phyloP scores from a whole-genome alignment of 2,888 invertebrate genomes.

The Epinotia brunnichana region DNA sequence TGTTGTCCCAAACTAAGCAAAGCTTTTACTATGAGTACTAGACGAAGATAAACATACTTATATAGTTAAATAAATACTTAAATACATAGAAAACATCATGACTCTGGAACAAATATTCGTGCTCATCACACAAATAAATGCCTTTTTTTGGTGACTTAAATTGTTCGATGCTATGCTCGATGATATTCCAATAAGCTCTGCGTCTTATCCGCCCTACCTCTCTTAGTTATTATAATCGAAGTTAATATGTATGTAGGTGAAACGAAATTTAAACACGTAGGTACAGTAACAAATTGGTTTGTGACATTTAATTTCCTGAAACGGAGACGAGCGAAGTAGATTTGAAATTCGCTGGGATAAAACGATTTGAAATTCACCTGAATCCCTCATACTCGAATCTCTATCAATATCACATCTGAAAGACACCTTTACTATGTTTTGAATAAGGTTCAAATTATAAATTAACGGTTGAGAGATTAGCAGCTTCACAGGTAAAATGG shows the following conservation, averaged over 20 bases:
- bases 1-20: too few species aligned
- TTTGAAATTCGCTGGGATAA: not conserved
- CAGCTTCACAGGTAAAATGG: not conserved
- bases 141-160: too few species aligned
- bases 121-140: too few species aligned
- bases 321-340: conserved; percentile 17
- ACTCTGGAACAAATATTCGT: too few species aligned
- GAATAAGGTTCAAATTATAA: not conserved
- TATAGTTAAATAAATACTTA: too few species aligned
- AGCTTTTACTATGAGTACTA: too few species aligned
- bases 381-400: not conserved
- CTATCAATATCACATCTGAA: not conserved
- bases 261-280: conserved; percentile 26
- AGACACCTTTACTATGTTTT: not conserved
- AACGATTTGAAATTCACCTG: not conserved
- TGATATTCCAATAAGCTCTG: too few species aligned
- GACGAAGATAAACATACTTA: too few species aligned
- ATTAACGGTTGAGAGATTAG: not conserved
- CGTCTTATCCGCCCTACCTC: too few species aligned
- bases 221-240: not conserved
- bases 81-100: too few species aligned
- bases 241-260: not conserved
- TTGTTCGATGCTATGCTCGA: too few species aligned
- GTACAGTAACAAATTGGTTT: conserved; percentile 26
- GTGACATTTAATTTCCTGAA: conserved; percentile 41